Evolutionary conservation across 2,888 invertebrate species (phyloP).

Genomic region (Petrolisthes cinctipes): DNA sequence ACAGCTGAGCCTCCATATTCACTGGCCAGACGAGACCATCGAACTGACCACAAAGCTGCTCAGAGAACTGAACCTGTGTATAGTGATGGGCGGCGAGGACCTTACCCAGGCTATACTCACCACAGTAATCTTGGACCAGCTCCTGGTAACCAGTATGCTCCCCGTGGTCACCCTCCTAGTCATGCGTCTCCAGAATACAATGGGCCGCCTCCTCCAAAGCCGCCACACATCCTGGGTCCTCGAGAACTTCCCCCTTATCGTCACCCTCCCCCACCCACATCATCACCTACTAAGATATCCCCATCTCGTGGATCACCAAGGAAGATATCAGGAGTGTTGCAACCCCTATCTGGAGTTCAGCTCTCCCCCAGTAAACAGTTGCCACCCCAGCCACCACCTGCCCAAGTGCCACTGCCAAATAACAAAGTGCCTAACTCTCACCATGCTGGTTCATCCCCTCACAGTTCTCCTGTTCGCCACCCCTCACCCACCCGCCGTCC

Average conservation of each 20-base stretch:
- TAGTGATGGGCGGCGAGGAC: constrained; percentile 42
- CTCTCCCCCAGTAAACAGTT: constrained; percentile 43
- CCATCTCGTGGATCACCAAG: constrained; percentile 51
- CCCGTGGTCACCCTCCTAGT: constrained; percentile 54
- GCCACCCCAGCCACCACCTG: constrained; percentile 12
- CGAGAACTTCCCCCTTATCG: constrained; percentile 61
- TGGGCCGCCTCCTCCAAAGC: constrained; percentile 54
- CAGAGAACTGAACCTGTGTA: constrained; percentile 46
- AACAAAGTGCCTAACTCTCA: constrained; percentile 47
- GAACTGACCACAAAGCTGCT: constrained; percentile 31
- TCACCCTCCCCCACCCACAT: constrained; percentile 60
- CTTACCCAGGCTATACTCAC: constrained; percentile 41
- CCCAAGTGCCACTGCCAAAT: constrained; percentile 43
- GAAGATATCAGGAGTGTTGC: constrained; percentile 27
- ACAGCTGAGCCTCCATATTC: constrained; percentile 43
- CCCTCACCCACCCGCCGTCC: constrained; percentile 49
- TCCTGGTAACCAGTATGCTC: constrained; percentile 28
- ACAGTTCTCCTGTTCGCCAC: constrained; percentile 51
- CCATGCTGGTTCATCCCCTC: constrained; percentile 31
- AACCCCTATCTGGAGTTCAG: constrained; percentile 26
- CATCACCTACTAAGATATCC: constrained; percentile 48
- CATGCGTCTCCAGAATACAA: constrained; percentile 46
- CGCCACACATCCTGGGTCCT: constrained; percentile 36
- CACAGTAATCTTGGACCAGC: neutral
- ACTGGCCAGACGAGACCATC: constrained; percentile 41